Evolutionary conservation across 2,888 invertebrate species (phyloP).

Genomic region (Tachina grossa): DNA sequence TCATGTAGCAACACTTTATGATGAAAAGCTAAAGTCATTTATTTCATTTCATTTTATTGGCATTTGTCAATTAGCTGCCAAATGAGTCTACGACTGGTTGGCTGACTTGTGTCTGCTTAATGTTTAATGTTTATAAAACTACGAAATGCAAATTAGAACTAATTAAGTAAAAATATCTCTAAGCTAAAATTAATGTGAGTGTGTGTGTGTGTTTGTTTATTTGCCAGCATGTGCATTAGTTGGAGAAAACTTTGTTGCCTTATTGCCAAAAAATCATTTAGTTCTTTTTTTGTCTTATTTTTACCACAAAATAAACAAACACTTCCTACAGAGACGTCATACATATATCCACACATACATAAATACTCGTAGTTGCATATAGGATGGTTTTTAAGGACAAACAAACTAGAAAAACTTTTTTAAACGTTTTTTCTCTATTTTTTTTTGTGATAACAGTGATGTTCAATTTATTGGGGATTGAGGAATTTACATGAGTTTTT

Average conservation of each 20-base stretch:
- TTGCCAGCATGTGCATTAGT: slow-evolving; percentile 9
- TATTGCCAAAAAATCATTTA: slow-evolving; percentile 26
- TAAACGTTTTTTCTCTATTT: slow-evolving; percentile 42
- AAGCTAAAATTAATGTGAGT: slow-evolving; percentile 41
- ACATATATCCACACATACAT: too few relatives aligned
- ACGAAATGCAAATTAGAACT: slow-evolving; percentile 54
- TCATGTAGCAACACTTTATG: slow-evolving; percentile 3
- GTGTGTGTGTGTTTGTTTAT: neutral
- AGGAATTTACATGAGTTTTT: too few relatives aligned
- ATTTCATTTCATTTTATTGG: slow-evolving; percentile 21
- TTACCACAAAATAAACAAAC: slow-evolving; percentile 26
- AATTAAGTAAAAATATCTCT: slow-evolving; percentile 59
- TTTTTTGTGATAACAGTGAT: neutral
- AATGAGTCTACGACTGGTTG: slow-evolving; percentile 17
- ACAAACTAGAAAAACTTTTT: slow-evolving; percentile 28
- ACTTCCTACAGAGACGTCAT: neutral
- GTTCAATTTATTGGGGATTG: neutral
- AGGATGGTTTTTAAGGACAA: slow-evolving; percentile 31
- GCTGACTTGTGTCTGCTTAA: slow-evolving; percentile 22
- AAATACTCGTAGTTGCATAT: neutral
- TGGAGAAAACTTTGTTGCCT: slow-evolving; percentile 5
- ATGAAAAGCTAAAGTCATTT: neutral
- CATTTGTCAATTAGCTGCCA: slow-evolving; percentile 50
- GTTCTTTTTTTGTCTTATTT: slow-evolving; percentile 20
- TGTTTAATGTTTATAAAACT: slow-evolving; percentile 35